Conservation (phyloP, 2,888 invertebrate genomes). For the Nudaria mundana region DNA sequence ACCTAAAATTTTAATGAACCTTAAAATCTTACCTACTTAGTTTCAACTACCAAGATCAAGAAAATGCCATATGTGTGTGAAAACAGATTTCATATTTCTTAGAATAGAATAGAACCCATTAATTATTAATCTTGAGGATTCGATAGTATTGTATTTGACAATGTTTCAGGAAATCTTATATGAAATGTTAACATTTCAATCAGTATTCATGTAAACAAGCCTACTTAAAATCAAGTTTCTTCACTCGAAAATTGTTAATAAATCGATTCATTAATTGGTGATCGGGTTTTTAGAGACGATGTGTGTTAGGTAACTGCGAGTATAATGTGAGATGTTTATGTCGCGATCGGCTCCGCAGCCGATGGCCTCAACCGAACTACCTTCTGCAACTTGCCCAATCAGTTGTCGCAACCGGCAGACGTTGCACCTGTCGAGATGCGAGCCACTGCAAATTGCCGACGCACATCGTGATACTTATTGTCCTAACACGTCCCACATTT, state of each 20-base stretch:
- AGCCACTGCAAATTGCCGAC: constrained; percentile 64
- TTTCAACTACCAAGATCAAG: too few relatives aligned
- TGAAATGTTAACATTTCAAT: too few relatives aligned
- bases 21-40: too few relatives aligned
- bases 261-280: constrained; percentile 53
- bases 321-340: constrained; percentile 73
- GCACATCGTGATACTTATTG: constrained; percentile 44
- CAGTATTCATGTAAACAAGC: constrained; percentile 27
- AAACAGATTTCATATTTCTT: too few relatives aligned
- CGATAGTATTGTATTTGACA: too few relatives aligned
- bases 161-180: too few relatives aligned
- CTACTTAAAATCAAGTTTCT: constrained; percentile 30
- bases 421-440: constrained; percentile 74
- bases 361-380: constrained; percentile 65
- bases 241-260: constrained; percentile 44
- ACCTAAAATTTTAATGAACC: too few relatives aligned
- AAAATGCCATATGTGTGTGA: too few relatives aligned
- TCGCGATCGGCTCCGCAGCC: constrained; percentile 62
- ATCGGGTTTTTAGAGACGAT: constrained; percentile 64
- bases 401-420: constrained; percentile 73
- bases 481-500: constrained; percentile 40
- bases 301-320: constrained; percentile 61
- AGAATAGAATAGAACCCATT: too few relatives aligned
- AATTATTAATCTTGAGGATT: too few relatives aligned
- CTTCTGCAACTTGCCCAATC: constrained; percentile 70